Conservation (phyloP, 53 echinoderm and acorn worm genomes). For the Pentamera pediparva region DNA sequence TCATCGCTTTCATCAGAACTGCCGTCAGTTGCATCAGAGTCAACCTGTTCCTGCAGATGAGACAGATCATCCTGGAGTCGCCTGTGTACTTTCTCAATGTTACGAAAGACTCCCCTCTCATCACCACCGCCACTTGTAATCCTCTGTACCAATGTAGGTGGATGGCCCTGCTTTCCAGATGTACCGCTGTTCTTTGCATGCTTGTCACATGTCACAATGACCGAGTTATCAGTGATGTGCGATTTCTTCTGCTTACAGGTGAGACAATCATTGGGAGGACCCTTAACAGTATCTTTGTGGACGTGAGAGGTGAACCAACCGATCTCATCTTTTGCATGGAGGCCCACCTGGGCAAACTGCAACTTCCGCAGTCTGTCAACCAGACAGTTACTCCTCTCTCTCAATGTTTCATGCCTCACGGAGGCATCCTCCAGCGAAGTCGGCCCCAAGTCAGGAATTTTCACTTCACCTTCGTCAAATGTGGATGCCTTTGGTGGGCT, state of each 20-base stretch:
- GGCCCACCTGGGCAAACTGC: slow-evolving; percentile 5
- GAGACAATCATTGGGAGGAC: slow-evolving; percentile 17
- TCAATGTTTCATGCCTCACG: neutral
- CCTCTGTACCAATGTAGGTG: slow-evolving; percentile 21
- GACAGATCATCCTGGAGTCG: slow-evolving; percentile 50
- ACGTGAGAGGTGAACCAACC: slow-evolving; percentile 5
- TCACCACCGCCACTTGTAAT: slow-evolving; percentile 37
- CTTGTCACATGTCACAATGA: slow-evolving; percentile 25
- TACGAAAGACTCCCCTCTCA: slow-evolving; percentile 49
- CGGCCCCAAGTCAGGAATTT: neutral
- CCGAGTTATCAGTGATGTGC: slow-evolving; percentile 1
- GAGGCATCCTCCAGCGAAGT: neutral
- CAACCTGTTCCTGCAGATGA: slow-evolving; percentile 66
- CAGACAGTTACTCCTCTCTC: neutral
- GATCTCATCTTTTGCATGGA: slow-evolving; percentile 14
- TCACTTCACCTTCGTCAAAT: slow-evolving; percentile 3
- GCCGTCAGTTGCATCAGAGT: slow-evolving; percentile 93
- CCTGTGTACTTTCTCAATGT: slow-evolving; percentile 48
- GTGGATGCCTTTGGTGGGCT: neutral
- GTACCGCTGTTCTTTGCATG: slow-evolving; percentile 10
- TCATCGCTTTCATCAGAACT: slow-evolving; percentile 94
- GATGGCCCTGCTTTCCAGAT: slow-evolving; percentile 4
- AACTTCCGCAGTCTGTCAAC: slow-evolving; percentile 20
- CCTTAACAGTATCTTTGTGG: slow-evolving; percentile 17
- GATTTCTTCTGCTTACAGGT: slow-evolving; percentile 39